Evolutionary conservation across 2,113 vertebrate genomes (phyloP), one percentile per base, ranked within the genome.

Genomic region (Mus spicilegus): DNA sequence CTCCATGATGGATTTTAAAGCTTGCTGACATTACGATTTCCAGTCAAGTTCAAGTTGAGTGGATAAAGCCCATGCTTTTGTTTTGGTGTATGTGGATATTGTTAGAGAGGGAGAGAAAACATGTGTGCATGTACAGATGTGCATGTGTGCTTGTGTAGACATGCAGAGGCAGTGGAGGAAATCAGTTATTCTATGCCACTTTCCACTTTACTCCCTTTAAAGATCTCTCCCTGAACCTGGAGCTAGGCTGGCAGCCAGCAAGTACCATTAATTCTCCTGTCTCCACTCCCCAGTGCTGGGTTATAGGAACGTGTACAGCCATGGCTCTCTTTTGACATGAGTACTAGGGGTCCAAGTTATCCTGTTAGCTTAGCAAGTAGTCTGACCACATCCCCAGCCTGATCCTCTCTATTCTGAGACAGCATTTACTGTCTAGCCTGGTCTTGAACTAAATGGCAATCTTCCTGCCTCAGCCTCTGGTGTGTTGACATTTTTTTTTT

Each of bases 11-110:
- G 54, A 46, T 69, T 88, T 70, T 17, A 22, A 67, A 56, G 46
- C 42, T 42, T 28, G 67, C 13, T 22, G 67, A 39, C 36, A 30
- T 54, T 6, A 51, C 17, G 49, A 58, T 56, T n/a, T 95, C 69
- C 51, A 70, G 61, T 39, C 61, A 2, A 77, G 87, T 63, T 95
- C 22, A 69, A 90, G 58, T 67, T 90, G 58, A 88, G 91, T n/a
- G 56, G 85, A 95, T 30, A 85, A 6, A 77, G 49, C 9, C 33
- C 46, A 49, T 78, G 16, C 36, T 46, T 87, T 42, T 72, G 33
- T 26, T 49, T 67, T 49, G 61, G n/a, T 46, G 24, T 28, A 26
- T 42, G 72, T 42, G 42, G 7, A 30, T 69, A 42, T 69, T 84
- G 58, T 65, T 17, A 46, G 39, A 67, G 39, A 69, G 28, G 26